phyloP scores from a whole-genome alignment of 2,888 invertebrate species.

The Baccha elongata region DNA sequence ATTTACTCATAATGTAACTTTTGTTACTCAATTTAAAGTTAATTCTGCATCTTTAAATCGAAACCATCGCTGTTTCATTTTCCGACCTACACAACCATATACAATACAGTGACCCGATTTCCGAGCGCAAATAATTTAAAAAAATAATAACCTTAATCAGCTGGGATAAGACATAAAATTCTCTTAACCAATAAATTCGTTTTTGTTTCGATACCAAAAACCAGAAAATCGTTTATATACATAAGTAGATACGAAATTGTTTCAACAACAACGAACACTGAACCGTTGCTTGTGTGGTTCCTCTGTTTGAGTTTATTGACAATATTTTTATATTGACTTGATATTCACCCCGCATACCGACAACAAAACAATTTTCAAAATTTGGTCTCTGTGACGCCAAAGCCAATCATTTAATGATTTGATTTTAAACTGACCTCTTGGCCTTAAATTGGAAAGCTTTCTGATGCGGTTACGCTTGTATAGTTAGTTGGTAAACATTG shows the following conservation, averaged over 20 bases:
- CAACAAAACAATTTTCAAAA: background rate
- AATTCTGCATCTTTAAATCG: too few relatives aligned
- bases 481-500: background rate
- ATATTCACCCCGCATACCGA: background rate
- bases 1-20: background rate
- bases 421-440: constrained; percentile 44
- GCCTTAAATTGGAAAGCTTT: constrained; percentile 52
- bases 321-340: constrained; percentile 7
- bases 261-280: background rate
- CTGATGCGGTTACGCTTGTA: constrained; percentile 9
- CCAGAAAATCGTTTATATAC: background rate
- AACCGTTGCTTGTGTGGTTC: background rate
- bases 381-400: background rate
- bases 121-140: background rate
- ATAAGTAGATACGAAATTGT: background rate
- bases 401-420: constrained; percentile 26
- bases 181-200: background rate
- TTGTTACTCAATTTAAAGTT: background rate
- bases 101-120: background rate
- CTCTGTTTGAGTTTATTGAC: constrained; percentile 24
- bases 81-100: background rate
- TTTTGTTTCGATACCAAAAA: constrained; percentile 15
- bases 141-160: background rate
- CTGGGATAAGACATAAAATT: background rate
- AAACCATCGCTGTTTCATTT: too few relatives aligned